Evolutionary conservation across 2,797 vertebrate genomes (phyloP).

Genomic region (Sebastes baramenuke): DNA sequence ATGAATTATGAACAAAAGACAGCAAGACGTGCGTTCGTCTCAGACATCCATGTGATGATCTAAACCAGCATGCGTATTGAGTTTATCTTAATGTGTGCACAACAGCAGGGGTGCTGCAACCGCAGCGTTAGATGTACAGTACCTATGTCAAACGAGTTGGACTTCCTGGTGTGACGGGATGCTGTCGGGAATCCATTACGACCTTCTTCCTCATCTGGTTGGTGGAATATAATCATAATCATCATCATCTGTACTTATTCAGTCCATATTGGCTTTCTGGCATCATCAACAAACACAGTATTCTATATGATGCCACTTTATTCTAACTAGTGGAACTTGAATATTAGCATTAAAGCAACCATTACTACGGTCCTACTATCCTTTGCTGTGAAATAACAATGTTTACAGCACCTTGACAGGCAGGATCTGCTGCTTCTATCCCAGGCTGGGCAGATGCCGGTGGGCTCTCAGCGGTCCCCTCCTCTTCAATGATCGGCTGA

Average conservation of each 20-base stretch:
- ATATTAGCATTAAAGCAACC: neutral
- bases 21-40: neutral
- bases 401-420: conserved; percentile 64
- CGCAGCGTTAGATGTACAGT: conserved; percentile 23
- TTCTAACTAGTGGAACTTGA: neutral
- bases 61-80: conserved; percentile 9
- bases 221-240: conserved; percentile 14
- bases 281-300: neutral
- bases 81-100: neutral
- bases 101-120: neutral
- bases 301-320: neutral
- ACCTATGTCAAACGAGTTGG: conserved; percentile 89
- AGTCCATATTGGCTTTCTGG: neutral
- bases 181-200: conserved; percentile 76
- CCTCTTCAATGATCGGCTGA: conserved; percentile 50
- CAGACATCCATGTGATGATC: neutral
- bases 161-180: conserved; percentile 83
- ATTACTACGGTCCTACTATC: neutral
- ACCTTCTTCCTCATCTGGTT: conserved; percentile 68
- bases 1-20: conserved; percentile 45
- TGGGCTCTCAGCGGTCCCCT: conserved; percentile 44
- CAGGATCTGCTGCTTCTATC: conserved; percentile 47
- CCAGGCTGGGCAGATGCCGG: neutral
- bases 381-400: too few relatives aligned
- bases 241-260: neutral